These are phyloP conservation scores for Prinia subflava DNA, from an alignment of 2,113 vertebrate genomes.

Conservation along the genomic window DNA sequence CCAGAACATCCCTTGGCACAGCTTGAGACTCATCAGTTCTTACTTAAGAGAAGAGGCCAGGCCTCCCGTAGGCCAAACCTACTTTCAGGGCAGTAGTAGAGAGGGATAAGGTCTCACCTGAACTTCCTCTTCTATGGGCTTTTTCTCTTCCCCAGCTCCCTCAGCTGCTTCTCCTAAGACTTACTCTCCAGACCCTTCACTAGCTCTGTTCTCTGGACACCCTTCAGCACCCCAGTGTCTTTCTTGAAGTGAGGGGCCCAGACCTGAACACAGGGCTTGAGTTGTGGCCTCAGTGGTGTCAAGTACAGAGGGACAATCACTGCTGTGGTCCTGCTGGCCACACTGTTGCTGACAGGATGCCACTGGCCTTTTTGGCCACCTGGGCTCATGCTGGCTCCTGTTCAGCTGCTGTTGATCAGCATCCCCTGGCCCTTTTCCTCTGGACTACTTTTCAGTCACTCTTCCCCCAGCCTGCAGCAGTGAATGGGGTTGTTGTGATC, in stretches of 20 bases:
- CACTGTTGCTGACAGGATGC: not conserved
- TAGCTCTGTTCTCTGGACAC: not conserved
- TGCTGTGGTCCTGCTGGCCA: not conserved
- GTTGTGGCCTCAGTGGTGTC: not conserved
- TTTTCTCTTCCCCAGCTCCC: not conserved
- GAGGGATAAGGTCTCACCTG: not conserved
- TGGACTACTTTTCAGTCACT: not conserved
- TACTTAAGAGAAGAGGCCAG: not conserved
- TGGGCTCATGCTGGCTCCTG: not conserved
- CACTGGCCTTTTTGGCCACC: no score
- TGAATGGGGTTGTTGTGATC: not conserved
- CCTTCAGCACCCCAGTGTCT: not conserved
- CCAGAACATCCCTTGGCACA: not conserved
- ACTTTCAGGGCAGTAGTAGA: not conserved
- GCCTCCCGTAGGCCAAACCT: not conserved
- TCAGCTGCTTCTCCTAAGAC: not conserved
- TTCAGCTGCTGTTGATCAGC: not conserved
- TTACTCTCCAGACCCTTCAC: not conserved
- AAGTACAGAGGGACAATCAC: no score
- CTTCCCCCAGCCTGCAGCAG: not conserved
- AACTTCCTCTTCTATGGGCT: not conserved
- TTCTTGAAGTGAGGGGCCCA: not conserved
- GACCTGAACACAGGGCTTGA: not conserved
- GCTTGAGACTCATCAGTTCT: not conserved
- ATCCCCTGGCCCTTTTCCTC: not conserved